Evolutionary conservation across 2,888 invertebrate species (phyloP).

Genomic region (Biston stratarius): DNA sequence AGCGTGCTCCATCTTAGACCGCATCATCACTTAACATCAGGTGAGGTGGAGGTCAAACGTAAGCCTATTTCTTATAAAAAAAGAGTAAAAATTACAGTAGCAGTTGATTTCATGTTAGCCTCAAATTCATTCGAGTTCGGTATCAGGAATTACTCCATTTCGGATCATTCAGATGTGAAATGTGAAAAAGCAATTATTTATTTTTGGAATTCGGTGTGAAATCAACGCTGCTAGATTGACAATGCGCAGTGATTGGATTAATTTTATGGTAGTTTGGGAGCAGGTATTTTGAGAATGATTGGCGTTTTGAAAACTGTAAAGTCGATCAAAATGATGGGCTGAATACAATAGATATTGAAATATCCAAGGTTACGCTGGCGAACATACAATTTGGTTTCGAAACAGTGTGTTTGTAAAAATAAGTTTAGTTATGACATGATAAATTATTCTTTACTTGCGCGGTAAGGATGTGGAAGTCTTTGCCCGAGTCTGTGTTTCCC

Average conservation of each 20-base stretch:
- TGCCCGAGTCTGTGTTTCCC: no score
- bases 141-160: conserved; percentile 6
- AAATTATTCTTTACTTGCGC: no score
- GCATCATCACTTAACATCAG: no score
- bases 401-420: no score
- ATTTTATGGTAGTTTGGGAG: conserved; percentile 27
- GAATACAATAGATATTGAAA: neutral
- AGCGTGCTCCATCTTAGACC: no score
- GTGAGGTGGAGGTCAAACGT: no score
- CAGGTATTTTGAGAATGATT: conserved; percentile 18
- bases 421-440: no score
- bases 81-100: no score
- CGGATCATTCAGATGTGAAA: conserved; percentile 6
- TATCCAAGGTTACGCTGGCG: no score
- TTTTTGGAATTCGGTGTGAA: conserved; percentile 27
- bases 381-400: no score
- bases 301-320: conserved; percentile 11
- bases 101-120: neutral
- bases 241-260: conserved; percentile 25
- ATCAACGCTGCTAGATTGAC: conserved; percentile 11
- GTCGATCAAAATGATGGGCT: neutral
- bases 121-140: conserved; percentile 10
- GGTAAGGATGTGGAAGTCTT: no score
- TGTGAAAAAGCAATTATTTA: conserved; percentile 30
- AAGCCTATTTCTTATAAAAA: no score